A percentile compares a stretch with the other conserved stretches of the same genome.
Conservation (phyloP, 2,888 invertebrate species). For the Gastrophysa polygoni region DNA sequence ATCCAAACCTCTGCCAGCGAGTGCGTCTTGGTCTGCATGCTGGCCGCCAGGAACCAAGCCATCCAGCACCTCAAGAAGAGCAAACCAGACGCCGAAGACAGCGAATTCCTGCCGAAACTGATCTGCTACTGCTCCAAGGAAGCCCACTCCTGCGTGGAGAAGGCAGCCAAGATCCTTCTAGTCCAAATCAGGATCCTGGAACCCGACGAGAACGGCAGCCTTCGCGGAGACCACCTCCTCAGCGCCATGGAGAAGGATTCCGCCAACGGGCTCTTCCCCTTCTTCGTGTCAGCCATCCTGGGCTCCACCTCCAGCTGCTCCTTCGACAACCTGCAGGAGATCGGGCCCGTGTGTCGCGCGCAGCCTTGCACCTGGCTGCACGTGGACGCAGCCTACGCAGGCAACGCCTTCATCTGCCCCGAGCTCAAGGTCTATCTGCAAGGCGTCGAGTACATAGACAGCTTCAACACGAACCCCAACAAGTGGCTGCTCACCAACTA, state of each 20-base stretch:
- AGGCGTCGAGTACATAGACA: slow-evolving; percentile 78
- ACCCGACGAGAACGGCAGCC: slow-evolving; percentile 70
- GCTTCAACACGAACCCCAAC: slow-evolving; percentile 88
- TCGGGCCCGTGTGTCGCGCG: slow-evolving; percentile 72
- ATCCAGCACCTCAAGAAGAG: slow-evolving; percentile 68
- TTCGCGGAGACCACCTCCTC: slow-evolving; percentile 68
- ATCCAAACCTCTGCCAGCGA: slow-evolving; percentile 86
- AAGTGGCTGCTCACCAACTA: slow-evolving; percentile 87
- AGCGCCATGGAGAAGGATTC: slow-evolving; percentile 74
- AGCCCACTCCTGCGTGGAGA: slow-evolving; percentile 79
- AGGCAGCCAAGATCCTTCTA: slow-evolving; percentile 78
- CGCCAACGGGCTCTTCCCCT: slow-evolving; percentile 76
- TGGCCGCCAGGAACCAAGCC: slow-evolving; percentile 77
- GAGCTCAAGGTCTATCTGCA: slow-evolving; percentile 72
- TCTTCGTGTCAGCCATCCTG: slow-evolving; percentile 81
- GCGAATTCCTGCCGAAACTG: slow-evolving; percentile 74
- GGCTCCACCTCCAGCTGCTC: slow-evolving; percentile 86
- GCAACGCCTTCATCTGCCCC: slow-evolving; percentile 84
- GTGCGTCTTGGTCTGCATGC: slow-evolving; percentile 77
- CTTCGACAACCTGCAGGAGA: slow-evolving; percentile 80
- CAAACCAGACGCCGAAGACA: slow-evolving; percentile 64
- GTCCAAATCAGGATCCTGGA: slow-evolving; percentile 75
- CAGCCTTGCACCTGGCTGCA: slow-evolving; percentile 79
- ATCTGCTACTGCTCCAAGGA: slow-evolving; percentile 78
- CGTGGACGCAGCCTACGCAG: slow-evolving; percentile 88